Percentiles rank a stretch among this genome's conserved stretches.
Conservation (phyloP, 2,888 invertebrate species). For the Synanthedon vespiformis region DNA sequence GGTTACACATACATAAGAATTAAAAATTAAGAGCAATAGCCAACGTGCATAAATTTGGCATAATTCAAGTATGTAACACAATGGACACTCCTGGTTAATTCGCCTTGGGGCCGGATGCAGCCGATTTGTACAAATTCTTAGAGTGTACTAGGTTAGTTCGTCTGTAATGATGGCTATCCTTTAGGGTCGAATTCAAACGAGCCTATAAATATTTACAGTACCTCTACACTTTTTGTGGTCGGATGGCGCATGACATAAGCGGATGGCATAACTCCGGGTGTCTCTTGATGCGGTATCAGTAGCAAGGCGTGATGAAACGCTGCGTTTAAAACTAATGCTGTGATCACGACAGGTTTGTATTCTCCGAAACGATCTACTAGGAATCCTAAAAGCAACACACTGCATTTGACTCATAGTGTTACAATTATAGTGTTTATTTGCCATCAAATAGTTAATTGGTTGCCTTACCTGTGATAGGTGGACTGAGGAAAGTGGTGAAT, state of each 20-base stretch:
- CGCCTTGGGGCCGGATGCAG: conserved; percentile 59
- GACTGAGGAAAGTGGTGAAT: conserved; percentile 86
- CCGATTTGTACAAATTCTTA: conserved; percentile 68
- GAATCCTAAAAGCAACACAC: conserved; percentile 72
- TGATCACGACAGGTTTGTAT: conserved; percentile 85
- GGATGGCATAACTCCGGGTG: conserved; percentile 79
- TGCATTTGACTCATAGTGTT: neutral
- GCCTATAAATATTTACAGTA: conserved; percentile 34
- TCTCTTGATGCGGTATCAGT: conserved; percentile 83
- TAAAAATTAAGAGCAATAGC: neutral
- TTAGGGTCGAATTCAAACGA: conserved; percentile 34
- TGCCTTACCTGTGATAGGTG: conserved; percentile 81
- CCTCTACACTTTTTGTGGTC: conserved; percentile 77
- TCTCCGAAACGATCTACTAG: conserved; percentile 89
- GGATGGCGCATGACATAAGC: conserved; percentile 83
- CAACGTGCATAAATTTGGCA: conserved; percentile 42
- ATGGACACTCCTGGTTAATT: conserved; percentile 53
- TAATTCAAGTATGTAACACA: conserved; percentile 50
- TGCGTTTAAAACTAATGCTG: conserved; percentile 81
- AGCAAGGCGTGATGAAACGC: conserved; percentile 84
- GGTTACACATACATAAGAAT: neutral
- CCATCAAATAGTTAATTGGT: neutral
- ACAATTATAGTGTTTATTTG: neutral
- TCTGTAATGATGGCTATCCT: conserved; percentile 34
- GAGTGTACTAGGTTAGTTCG: conserved; percentile 33